These are phyloP conservation scores for Agonum fuliginosum DNA, from an alignment of 2,888 invertebrate species.

Conservation along the genomic window DNA sequence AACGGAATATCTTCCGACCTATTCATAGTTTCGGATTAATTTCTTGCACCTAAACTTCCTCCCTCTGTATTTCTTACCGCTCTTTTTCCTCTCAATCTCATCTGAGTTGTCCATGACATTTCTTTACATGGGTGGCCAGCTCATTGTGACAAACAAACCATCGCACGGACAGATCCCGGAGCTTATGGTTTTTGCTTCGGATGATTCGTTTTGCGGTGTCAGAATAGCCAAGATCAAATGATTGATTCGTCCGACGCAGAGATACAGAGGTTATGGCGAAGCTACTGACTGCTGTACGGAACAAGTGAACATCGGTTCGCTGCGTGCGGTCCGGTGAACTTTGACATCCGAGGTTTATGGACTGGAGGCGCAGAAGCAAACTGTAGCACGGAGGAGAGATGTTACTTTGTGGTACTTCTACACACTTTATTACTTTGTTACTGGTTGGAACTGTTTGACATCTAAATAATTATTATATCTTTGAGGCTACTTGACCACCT, in stretches of 20 bases:
- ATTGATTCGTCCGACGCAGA: slow-evolving; percentile 33
- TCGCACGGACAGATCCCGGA: neutral
- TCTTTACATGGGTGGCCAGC: slow-evolving; percentile 26
- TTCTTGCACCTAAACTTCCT: slow-evolving; percentile 11
- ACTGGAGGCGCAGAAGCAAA: neutral
- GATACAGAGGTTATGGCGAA: neutral
- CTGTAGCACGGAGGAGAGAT: slow-evolving; percentile 1
- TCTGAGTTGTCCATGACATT: slow-evolving; percentile 5
- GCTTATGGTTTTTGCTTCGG: slow-evolving; percentile 26
- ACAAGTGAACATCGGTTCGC: slow-evolving; percentile 34
- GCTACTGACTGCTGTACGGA: slow-evolving; percentile 25
- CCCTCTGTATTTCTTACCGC: too few species aligned
- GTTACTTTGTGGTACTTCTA: neutral
- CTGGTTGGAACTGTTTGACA: too few species aligned
- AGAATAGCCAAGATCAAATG: slow-evolving; percentile 16
- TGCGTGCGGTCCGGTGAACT: slow-evolving; percentile 39
- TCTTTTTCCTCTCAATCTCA: neutral
- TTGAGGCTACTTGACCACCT: too few species aligned
- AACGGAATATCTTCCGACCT: too few species aligned
- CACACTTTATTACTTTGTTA: too few species aligned
- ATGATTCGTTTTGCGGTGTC: slow-evolving; percentile 25
- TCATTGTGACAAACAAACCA: slow-evolving; percentile 5
- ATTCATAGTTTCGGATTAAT: too few species aligned
- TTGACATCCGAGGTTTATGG: too few species aligned
- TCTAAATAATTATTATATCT: too few species aligned